Percentiles rank a stretch among this genome's conserved stretches.
These are phyloP conservation scores for Mesopsocus fuscifrons DNA, from an alignment of 2,888 invertebrate genomes.

Conservation along the genomic window DNA sequence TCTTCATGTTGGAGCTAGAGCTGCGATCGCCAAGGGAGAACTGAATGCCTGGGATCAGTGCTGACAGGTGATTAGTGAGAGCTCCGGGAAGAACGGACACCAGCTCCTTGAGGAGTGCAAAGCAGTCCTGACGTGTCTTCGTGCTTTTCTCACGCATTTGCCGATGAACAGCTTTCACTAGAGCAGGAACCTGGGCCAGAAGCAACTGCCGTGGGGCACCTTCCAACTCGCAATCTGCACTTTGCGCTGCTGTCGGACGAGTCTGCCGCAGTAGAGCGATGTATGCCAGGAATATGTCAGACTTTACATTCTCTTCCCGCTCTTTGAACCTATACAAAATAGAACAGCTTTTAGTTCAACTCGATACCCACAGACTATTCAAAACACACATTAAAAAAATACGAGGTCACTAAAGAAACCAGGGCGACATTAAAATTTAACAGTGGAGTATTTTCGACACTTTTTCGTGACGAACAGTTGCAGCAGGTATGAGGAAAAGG, in stretches of 20 bases:
- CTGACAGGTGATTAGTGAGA: slow-evolving; percentile 62
- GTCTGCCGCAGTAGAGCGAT: slow-evolving; percentile 84
- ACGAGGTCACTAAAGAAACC: not conserved
- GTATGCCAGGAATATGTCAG: slow-evolving; percentile 93
- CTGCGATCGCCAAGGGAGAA: slow-evolving; percentile 52
- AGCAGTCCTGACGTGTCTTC: slow-evolving; percentile 80
- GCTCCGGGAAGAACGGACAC: slow-evolving; percentile 78
- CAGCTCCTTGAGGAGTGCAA: slow-evolving; percentile 76
- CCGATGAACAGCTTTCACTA: slow-evolving; percentile 78
- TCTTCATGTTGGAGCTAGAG: slow-evolving; percentile 94
- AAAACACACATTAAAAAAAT: not conserved
- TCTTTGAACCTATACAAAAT: slow-evolving; percentile 35
- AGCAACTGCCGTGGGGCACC: slow-evolving; percentile 31
- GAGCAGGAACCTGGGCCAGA: slow-evolving; percentile 34
- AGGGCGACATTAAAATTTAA: not conserved
- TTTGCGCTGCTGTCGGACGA: slow-evolving; percentile 39
- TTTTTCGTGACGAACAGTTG: too few species aligned
- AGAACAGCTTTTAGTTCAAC: too few species aligned
- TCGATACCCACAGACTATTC: too few species aligned
- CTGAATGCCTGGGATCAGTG: slow-evolving; percentile 65
- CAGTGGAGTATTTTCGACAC: too few species aligned
- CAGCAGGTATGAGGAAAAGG: too few species aligned
- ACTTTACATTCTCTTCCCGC: slow-evolving; percentile 97
- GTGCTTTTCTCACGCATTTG: slow-evolving; percentile 71
- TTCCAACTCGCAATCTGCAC: slow-evolving; percentile 45